Conservation (phyloP, 2,113 vertebrate genomes). For the Murina feae region DNA sequence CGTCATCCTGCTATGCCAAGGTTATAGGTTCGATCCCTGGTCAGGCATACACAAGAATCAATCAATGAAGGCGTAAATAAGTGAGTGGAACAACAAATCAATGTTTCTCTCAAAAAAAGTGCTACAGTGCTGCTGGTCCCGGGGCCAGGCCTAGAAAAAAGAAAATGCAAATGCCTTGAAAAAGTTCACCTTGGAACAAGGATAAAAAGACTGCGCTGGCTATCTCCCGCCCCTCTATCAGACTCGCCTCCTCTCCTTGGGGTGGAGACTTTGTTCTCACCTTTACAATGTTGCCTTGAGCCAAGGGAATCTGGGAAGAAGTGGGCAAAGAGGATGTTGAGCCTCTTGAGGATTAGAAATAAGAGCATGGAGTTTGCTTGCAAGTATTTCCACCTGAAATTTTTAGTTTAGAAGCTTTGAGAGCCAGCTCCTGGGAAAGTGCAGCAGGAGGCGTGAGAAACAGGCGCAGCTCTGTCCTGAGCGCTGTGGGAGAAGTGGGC, state of each 20-base stretch:
- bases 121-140: not conserved
- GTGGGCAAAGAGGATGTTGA: not conserved
- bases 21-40: not conserved
- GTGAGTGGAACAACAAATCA: not conserved
- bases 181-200: not conserved
- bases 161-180: not conserved
- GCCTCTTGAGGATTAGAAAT: slow-evolving; percentile 4
- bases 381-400: not conserved
- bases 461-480: not conserved
- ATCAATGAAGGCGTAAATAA: not conserved
- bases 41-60: not conserved
- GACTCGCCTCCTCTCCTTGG: not conserved
- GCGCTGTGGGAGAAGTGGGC: not conserved
- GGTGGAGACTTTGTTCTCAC: not conserved
- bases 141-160: not conserved
- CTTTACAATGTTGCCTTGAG: not conserved
- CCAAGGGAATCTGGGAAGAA: not conserved
- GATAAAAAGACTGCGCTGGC: not conserved
- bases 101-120: not conserved
- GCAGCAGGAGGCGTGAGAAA: not conserved
- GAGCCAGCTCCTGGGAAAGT: not conserved
- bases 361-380: not conserved
- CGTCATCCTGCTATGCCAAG: not conserved
- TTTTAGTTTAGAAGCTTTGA: not conserved
- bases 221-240: not conserved